These are phyloP conservation scores for Aphelinus certus DNA, from an alignment of 1,140 invertebrate species.

Conservation along the genomic window DNA sequence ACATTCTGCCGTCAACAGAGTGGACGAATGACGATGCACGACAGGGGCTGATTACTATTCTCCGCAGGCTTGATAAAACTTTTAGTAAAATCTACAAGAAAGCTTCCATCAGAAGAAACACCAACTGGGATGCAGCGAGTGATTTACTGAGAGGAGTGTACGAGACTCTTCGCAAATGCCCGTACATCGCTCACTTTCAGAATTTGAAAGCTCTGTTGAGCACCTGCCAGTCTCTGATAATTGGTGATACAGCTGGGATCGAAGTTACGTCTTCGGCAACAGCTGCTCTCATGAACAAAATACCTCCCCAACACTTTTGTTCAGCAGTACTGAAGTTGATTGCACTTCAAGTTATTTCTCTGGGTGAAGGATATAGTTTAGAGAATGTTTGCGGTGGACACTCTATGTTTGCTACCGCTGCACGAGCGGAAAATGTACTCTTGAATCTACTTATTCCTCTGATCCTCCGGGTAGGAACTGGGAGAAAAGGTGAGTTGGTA, in stretches of 20 bases:
- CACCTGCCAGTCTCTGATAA: constrained; percentile 86
- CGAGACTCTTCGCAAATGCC: constrained; percentile 90
- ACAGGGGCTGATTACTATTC: constrained; percentile 90
- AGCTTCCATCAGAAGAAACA: constrained; percentile 86
- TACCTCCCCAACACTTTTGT: constrained; percentile 92
- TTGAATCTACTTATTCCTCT: constrained; percentile 96
- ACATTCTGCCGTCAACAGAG: constrained; percentile 93
- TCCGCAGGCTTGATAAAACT: constrained; percentile 94
- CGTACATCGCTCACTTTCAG: constrained; percentile 96
- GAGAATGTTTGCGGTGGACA: constrained; percentile 94
- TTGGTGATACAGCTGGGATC: constrained; percentile 78
- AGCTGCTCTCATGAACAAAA: constrained; percentile 83
- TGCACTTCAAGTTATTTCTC: constrained; percentile 85
- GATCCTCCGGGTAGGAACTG: constrained; percentile 91
- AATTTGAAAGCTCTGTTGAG: constrained; percentile 90
- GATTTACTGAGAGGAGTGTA: constrained; percentile 94
- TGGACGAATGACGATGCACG: constrained; percentile 95
- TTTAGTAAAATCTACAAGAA: constrained; percentile 98
- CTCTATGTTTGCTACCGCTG: constrained; percentile 85
- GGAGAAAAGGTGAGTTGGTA: constrained; percentile 78
- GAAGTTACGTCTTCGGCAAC: constrained; percentile 75
- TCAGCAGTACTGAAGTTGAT: constrained; percentile 94
- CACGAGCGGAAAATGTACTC: constrained; percentile 93
- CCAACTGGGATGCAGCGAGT: constrained; percentile 96
- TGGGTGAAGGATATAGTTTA: constrained; percentile 88